A percentile compares a stretch with the other conserved stretches of the same genome.
These are phyloP conservation scores for Spheniscus mendiculus DNA, from an alignment of 2,113 vertebrate genomes.

Conservation along the genomic window DNA sequence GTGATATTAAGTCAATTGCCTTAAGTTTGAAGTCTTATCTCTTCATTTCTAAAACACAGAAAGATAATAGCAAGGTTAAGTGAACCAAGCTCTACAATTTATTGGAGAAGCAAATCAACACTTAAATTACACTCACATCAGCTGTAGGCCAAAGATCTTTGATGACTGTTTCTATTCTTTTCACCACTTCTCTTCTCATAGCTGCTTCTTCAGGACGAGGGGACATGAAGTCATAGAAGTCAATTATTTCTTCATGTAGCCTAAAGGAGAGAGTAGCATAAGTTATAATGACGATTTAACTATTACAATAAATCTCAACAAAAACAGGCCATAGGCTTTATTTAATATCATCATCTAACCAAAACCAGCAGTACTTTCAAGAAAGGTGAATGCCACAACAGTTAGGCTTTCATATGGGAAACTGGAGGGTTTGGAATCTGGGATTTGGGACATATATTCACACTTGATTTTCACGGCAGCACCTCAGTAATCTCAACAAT, in stretches of 20 bases:
- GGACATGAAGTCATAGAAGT: slow-evolving; percentile 98
- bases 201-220: slow-evolving; percentile 93
- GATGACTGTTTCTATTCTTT: slow-evolving; percentile 92
- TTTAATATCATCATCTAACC: not conserved
- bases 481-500: not conserved
- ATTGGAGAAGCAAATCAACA: not conserved
- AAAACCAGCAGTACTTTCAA: not conserved
- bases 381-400: not conserved
- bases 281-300: not conserved
- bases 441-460: not conserved
- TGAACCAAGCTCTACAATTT: not conserved
- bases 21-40: not conserved
- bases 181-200: slow-evolving; percentile 97
- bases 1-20: not conserved
- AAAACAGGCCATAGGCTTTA: not conserved
- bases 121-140: slow-evolving; percentile 81
- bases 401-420: not conserved
- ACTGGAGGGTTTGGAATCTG: not conserved
- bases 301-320: not conserved
- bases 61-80: not conserved
- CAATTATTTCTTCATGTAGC: slow-evolving; percentile 96
- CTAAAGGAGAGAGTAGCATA: slow-evolving; percentile 63
- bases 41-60: not conserved
- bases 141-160: slow-evolving; percentile 96
- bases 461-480: not conserved